Conservation (phyloP, 2,888 invertebrate species). For the Eristalinus aeneus region DNA sequence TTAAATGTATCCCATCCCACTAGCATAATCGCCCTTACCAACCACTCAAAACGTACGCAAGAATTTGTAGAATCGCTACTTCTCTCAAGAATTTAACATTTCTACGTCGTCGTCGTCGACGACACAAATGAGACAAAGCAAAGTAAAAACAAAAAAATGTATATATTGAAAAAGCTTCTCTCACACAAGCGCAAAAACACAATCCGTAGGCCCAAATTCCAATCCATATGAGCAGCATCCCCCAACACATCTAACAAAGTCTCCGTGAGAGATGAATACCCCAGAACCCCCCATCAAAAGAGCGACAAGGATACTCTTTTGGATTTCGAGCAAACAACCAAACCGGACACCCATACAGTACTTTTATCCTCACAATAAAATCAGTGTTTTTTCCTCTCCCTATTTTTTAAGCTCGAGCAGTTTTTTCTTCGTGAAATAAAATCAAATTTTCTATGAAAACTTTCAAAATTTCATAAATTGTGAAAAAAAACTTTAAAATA, state of each 20-base stretch:
- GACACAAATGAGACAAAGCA: constrained; percentile 7
- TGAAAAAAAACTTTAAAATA: constrained; percentile 54
- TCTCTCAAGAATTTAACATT: constrained; percentile 4
- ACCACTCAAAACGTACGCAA: constrained; percentile 17
- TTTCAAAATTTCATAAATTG: constrained; percentile 53
- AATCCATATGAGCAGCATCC: constrained; percentile 21
- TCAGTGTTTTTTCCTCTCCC: constrained; percentile 68
- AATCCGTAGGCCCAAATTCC: constrained; percentile 20
- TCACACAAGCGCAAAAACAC: constrained; percentile 33
- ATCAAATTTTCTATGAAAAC: constrained; percentile 57
- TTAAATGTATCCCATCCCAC: neutral
- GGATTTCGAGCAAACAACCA: constrained; percentile 28
- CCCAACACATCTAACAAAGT: neutral
- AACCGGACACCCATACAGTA: constrained; percentile 47
- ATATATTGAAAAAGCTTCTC: constrained; percentile 17
- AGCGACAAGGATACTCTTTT: constrained; percentile 8
- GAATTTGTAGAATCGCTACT: constrained; percentile 9
- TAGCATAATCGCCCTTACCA: neutral
- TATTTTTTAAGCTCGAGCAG: constrained; percentile 69
- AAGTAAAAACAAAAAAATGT: neutral
- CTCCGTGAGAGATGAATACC: constrained; percentile 16
- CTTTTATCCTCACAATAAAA: constrained; percentile 55
- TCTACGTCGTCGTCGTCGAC: constrained; percentile 13
- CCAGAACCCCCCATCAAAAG: constrained; percentile 18
- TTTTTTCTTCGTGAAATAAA: constrained; percentile 56